Conservation (phyloP, 2,888 invertebrate species). For the Stenodera caucasica region DNA sequence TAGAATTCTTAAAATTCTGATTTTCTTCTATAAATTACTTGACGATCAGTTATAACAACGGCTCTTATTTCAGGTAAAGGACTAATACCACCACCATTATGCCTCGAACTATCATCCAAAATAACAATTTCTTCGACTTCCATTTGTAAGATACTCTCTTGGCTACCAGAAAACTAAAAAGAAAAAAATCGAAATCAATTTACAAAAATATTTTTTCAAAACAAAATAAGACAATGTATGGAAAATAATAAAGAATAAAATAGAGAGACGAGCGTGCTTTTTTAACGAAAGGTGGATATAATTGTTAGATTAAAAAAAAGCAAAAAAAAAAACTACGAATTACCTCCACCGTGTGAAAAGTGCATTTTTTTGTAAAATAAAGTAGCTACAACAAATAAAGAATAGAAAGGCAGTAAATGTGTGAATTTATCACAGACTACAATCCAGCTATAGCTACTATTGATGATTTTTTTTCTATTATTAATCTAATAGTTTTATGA, state of each 20-base stretch:
- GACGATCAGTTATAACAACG: constrained; percentile 48
- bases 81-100: constrained; percentile 48
- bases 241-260: background rate
- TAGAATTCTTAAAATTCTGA: constrained; percentile 27
- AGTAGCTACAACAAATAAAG: constrained; percentile 29
- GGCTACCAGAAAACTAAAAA: constrained; percentile 77
- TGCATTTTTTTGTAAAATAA: constrained; percentile 30
- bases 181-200: constrained; percentile 2
- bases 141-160: constrained; percentile 80
- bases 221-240: background rate
- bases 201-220: background rate
- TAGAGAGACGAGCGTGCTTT: background rate
- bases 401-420: constrained; percentile 34
- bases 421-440: constrained; percentile 38
- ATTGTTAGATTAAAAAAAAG: too few relatives aligned
- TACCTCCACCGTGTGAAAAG: constrained; percentile 48
- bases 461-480: constrained; percentile 22
- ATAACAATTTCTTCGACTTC: constrained; percentile 63
- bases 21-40: constrained; percentile 28
- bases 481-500: too few relatives aligned
- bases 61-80: constrained; percentile 55
- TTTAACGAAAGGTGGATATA: background rate
- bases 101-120: constrained; percentile 46
- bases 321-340: constrained; percentile 37
- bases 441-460: constrained; percentile 27